phyloP scores from a whole-genome alignment of 2,888 invertebrate species.

The Teleogryllus oceanicus region DNA sequence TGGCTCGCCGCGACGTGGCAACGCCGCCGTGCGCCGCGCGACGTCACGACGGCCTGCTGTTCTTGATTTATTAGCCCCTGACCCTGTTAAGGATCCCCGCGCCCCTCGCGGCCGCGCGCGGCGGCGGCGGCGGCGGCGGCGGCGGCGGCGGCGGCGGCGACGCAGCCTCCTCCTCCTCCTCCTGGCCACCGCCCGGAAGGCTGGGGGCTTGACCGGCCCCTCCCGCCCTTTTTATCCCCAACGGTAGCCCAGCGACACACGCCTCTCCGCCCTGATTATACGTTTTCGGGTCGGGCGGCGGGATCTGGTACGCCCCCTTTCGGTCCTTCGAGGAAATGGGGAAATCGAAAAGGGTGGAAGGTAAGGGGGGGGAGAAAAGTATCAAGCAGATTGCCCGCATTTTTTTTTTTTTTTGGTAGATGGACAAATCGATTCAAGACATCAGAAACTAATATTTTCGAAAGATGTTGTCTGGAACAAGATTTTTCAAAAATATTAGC shows the following conservation, averaged over 20 bases:
- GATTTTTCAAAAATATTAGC: too few species aligned
- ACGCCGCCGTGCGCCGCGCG: conserved; percentile 30
- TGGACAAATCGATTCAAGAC: too few species aligned
- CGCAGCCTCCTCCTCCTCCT: not conserved
- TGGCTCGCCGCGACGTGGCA: conserved; percentile 22
- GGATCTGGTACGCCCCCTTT: not conserved
- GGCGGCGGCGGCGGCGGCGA: not conserved
- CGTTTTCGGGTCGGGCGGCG: not conserved
- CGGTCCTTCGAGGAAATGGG: not conserved
- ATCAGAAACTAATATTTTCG: too few species aligned
- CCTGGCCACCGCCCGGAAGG: not conserved
- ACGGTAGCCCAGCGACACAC: not conserved
- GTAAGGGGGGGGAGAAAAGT: not conserved
- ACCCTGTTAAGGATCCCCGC: conserved; percentile 35
- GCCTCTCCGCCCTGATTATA: not conserved
- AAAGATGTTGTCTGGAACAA: too few species aligned
- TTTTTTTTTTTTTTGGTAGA: too few species aligned
- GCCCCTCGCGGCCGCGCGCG: not conserved
- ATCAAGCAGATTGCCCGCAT: too few species aligned
- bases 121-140: not conserved
- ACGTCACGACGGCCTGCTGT: conserved; percentile 36
- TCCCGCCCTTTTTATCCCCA: not conserved
- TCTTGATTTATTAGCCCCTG: conserved; percentile 38
- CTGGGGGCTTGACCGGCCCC: not conserved
- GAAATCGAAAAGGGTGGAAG: not conserved